Percentiles rank a stretch among this genome's conserved stretches.
These are phyloP conservation scores for Anthonomus grandis DNA, from an alignment of 1,140 invertebrate species.

Conservation along the genomic window DNA sequence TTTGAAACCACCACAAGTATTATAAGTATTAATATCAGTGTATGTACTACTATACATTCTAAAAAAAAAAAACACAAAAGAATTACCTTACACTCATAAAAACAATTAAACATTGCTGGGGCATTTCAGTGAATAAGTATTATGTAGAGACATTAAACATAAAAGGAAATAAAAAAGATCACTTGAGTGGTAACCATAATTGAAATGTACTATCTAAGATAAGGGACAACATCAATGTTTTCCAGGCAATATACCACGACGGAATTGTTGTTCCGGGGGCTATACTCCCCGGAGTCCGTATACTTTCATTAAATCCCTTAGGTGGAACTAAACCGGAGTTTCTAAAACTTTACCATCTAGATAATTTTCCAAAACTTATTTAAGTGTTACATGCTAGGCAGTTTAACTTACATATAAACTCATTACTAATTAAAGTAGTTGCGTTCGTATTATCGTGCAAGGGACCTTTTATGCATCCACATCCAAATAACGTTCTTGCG, in stretches of 20 bases:
- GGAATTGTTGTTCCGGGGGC: conserved; percentile 33
- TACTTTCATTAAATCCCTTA: conserved; percentile 37
- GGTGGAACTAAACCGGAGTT: conserved; percentile 32
- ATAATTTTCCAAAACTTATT: conserved; percentile 37
- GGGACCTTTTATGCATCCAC: too few species aligned
- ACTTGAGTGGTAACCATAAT: conserved; percentile 21
- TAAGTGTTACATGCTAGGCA: conserved; percentile 29
- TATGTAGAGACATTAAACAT: too few species aligned
- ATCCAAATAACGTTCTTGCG: too few species aligned
- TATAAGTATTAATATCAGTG: neutral
- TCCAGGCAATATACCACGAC: conserved; percentile 31
- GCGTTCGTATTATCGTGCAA: too few species aligned
- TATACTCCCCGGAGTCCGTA: conserved; percentile 32
- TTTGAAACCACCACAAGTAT: neutral
- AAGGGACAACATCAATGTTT: conserved; percentile 36
- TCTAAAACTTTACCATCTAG: conserved; percentile 35
- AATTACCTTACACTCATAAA: neutral
- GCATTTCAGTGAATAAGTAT: too few species aligned
- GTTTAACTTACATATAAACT: conserved; percentile 29
- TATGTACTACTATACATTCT: neutral
- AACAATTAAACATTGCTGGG: too few species aligned
- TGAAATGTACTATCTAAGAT: conserved; percentile 32
- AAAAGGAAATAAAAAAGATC: conserved; percentile 9
- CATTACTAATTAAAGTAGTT: conserved; percentile 28
- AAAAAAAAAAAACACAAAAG: neutral